These are phyloP conservation scores for Cydia amplana DNA, from an alignment of 1,140 invertebrate species.

Conservation along the genomic window DNA sequence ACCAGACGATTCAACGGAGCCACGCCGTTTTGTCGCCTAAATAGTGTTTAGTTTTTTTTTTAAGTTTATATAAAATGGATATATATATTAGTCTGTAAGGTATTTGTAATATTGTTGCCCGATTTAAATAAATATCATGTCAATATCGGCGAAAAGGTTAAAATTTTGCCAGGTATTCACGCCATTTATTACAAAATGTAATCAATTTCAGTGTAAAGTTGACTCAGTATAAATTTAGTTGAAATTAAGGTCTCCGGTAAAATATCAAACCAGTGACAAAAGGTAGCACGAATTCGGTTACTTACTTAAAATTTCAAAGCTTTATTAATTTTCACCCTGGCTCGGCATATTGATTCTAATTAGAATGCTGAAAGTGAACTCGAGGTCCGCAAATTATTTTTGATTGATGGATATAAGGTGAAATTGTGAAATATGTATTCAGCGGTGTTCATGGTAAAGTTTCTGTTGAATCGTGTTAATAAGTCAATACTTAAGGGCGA, in stretches of 20 bases:
- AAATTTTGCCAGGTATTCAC: not conserved
- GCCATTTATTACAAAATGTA: conserved; percentile 7
- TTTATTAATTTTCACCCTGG: conserved; percentile 18
- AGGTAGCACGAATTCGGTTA: conserved; percentile 9
- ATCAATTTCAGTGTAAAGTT: conserved; percentile 18
- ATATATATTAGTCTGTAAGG: too few relatives aligned
- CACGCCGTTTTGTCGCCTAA: too few relatives aligned
- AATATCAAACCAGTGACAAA: conserved; percentile 16
- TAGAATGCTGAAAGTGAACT: conserved; percentile 37
- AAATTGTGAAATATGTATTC: conserved; percentile 24
- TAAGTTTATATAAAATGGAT: too few relatives aligned
- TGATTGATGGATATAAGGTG: conserved; percentile 36
- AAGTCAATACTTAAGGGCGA: not conserved
- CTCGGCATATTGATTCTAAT: conserved; percentile 34
- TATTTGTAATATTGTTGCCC: too few relatives aligned
- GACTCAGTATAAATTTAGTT: conserved; percentile 16
- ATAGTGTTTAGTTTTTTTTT: too few relatives aligned
- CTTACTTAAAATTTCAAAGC: conserved; percentile 21
- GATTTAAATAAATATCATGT: too few relatives aligned
- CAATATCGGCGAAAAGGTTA: too few relatives aligned
- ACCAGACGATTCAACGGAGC: too few relatives aligned
- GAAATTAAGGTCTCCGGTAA: conserved; percentile 1
- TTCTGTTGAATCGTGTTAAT: not conserved
- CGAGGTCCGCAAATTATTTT: conserved; percentile 36
- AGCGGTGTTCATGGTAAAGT: not conserved